Evolutionary conservation across 2,113 vertebrate genomes (phyloP).

Genomic region (Colossoma macropomum): DNA sequence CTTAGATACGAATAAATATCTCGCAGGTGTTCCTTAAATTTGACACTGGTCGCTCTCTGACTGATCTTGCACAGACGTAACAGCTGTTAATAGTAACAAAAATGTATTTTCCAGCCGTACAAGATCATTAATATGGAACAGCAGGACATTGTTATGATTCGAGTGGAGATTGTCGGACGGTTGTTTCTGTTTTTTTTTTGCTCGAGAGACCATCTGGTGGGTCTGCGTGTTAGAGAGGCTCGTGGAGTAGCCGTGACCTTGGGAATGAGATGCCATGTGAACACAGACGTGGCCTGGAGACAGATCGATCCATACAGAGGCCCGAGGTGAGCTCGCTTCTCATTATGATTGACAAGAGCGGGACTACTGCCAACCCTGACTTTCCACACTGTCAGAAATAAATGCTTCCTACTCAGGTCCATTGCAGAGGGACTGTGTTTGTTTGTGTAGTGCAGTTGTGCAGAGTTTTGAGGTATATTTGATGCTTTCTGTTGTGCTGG

Average conservation of each 20-base stretch:
- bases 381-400: constrained; percentile 22
- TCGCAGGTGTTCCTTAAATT: background rate
- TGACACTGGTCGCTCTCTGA: constrained; percentile 2
- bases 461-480: background rate
- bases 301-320: constrained; percentile 59
- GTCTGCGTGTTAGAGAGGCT: constrained; percentile 52
- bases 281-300: constrained; percentile 52
- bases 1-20: constrained; percentile 34
- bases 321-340: constrained; percentile 62
- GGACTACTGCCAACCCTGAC: background rate
- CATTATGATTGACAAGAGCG: constrained; percentile 50
- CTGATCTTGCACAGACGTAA: background rate
- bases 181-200: constrained; percentile 11
- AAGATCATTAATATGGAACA: constrained; percentile 47
- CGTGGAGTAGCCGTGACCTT: constrained; percentile 56
- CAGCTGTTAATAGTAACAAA: constrained; percentile 33
- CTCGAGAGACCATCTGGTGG: constrained; percentile 47
- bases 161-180: background rate
- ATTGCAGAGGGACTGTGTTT: background rate
- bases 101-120: constrained; percentile 7
- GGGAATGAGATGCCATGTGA: constrained; percentile 34
- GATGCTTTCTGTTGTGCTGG: background rate
- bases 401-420: background rate
- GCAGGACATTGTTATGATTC: background rate
- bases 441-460: background rate